phyloP scores from a whole-genome alignment of 2,888 invertebrate species.

The Lampropteryx suffumata region DNA sequence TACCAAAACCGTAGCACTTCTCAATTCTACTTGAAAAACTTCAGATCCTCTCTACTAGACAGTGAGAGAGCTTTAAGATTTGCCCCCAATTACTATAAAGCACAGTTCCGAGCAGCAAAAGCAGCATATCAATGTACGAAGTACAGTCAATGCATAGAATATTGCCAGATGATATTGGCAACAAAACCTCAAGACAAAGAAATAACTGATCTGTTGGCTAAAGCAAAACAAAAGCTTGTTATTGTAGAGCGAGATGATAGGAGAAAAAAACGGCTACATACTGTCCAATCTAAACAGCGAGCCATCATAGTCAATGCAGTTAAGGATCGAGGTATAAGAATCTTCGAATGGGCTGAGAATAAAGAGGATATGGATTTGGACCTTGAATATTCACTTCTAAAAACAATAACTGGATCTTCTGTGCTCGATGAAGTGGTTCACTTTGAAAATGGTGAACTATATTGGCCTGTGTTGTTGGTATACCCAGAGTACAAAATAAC shows the following conservation, averaged over 20 bases:
- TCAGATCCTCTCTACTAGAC: conserved; percentile 90
- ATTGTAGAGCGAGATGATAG: conserved; percentile 80
- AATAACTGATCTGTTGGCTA: conserved; percentile 53
- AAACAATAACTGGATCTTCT: not conserved
- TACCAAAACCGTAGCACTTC: conserved; percentile 96
- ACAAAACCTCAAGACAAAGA: conserved; percentile 81
- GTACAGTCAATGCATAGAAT: conserved; percentile 87
- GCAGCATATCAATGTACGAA: conserved; percentile 86
- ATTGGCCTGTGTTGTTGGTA: conserved; percentile 94
- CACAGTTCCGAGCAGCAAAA: conserved; percentile 88
- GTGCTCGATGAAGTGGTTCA: conserved; percentile 82
- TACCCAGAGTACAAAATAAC: conserved; percentile 95
- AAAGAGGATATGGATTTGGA: conserved; percentile 49
- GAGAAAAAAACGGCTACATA: conserved; percentile 69
- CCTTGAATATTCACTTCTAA: conserved; percentile 11
- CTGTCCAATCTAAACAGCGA: conserved; percentile 68
- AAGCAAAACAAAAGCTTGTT: conserved; percentile 75
- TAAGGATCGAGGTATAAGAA: conserved; percentile 74
- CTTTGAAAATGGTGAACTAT: conserved; percentile 83
- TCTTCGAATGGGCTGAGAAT: conserved; percentile 67
- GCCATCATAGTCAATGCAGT: conserved; percentile 67
- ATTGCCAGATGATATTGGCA: conserved; percentile 87
- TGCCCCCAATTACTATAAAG: conserved; percentile 90
- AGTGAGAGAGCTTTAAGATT: conserved; percentile 90
- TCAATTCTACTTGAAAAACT: conserved; percentile 92